Evolutionary conservation across 64 coral and sea anemone genomes (phyloP), one percentile per base, ranked within the genome.

Genomic region (Dendrophyllia cribrosa): DNA sequence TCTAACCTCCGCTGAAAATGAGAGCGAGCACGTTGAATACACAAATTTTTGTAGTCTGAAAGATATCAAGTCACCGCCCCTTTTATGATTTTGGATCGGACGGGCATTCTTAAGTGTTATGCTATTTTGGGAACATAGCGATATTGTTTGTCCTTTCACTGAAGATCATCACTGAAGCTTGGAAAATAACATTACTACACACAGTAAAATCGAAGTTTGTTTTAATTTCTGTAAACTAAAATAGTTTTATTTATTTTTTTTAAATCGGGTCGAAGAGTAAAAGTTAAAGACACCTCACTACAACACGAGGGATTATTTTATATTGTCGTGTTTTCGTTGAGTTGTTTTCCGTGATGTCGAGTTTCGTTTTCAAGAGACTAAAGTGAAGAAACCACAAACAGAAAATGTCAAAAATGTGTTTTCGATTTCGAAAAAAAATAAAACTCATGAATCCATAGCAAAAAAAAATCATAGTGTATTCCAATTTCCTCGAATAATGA

Each of bases 1-100:
- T 84, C 4, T 15, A 84, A 21, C 19, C 1, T 51, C 80, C 67
- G 80, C 12, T 47, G 80, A 68, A 67, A 84, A 20, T 84, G 80
- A 84, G 64, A 84, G 45, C 20, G 10, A 13, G 7, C 63, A 13
- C 61, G 17, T 84, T 68, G 23, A 47, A 47, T 68, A 84, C 61
- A 23, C 20, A 84, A 68, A 7, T 66, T 56, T 25, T 67, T 67
- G 45, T 51, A 48, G 80, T 84, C 80, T n/a, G 19, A 65, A 9
- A 15, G 49, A 50, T 22, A 21, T 21, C 7, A 20, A 3, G 17
- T n/a, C 7, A 58, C 80, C 80, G 45, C 61, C 62, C 80, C 7
- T 17, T 10, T 63, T 24, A 43, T 4, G n/a, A 66, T 16, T 51
- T 43, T 7, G 59, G 78, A 64, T 44, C 21, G 51, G 53, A 45